These are phyloP conservation scores for Calvadosia cruxmelitensis DNA, from an alignment of 30 jellyfish, hydroid and myxozoan species.

Conservation along the genomic window DNA sequence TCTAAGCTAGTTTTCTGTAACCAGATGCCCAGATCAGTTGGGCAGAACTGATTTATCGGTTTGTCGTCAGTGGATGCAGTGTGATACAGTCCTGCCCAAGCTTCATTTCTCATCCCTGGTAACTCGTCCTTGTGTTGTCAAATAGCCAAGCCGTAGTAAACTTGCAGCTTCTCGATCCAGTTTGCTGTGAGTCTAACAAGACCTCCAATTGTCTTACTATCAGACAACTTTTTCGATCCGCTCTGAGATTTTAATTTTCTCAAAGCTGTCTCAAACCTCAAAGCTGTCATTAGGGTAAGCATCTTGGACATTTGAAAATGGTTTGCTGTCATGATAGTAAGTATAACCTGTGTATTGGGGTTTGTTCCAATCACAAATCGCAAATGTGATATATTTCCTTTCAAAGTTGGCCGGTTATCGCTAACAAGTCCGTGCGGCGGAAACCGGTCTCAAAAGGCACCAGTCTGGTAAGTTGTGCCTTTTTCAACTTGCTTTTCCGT, in stretches of 20 bases:
- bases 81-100: slow-evolving; percentile 21
- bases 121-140: slow-evolving; percentile 13
- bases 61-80: slow-evolving; percentile 20
- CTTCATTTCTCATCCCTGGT: slow-evolving; percentile 8
- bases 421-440: too few species aligned
- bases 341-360: slow-evolving; percentile 23
- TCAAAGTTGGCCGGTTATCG: too few species aligned
- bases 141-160: slow-evolving; percentile 18
- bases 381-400: too few species aligned
- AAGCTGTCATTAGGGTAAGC: background rate
- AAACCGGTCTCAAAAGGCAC: background rate
- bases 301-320: background rate
- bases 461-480: background rate
- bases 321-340: slow-evolving; percentile 1
- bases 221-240: background rate
- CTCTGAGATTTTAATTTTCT: slow-evolving; percentile 8
- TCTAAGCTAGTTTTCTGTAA: too few species aligned
- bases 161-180: slow-evolving; percentile 15
- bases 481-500: background rate
- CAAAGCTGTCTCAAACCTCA: slow-evolving; percentile 3
- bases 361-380: too few species aligned
- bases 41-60: slow-evolving; percentile 14
- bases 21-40: slow-evolving; percentile 11
- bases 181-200: slow-evolving; percentile 9
- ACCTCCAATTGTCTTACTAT: slow-evolving; percentile 25